A percentile compares a stretch with the other conserved stretches of the same genome.
Conservation (phyloP, 1,140 invertebrate genomes). For the Hydropsyche tenuis region DNA sequence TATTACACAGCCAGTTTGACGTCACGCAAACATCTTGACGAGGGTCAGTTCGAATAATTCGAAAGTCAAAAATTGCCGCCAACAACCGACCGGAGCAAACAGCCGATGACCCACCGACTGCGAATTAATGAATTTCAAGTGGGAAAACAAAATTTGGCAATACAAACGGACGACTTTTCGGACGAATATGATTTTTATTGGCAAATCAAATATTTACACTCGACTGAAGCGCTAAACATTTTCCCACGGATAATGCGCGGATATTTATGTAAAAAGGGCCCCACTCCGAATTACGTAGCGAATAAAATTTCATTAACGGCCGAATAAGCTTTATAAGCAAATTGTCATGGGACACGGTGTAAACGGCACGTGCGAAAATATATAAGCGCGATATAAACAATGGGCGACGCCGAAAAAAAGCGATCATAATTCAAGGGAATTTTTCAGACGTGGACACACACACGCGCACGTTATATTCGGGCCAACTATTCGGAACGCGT, state of each 20-base stretch:
- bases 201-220: constrained; percentile 14
- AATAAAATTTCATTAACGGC: constrained; percentile 26
- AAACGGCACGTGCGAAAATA: constrained; percentile 9
- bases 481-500: constrained; percentile 34
- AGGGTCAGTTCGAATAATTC: constrained; percentile 12
- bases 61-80: constrained; percentile 13
- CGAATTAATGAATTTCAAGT: constrained; percentile 18
- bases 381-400: too few relatives aligned
- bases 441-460: constrained; percentile 15
- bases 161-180: too few relatives aligned
- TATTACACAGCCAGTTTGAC: constrained; percentile 13
- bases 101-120: background rate
- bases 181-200: constrained; percentile 1
- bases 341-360: constrained; percentile 14
- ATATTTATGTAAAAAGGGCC: background rate
- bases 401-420: background rate
- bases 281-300: background rate
- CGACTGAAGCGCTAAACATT: constrained; percentile 9
- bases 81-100: too few relatives aligned
- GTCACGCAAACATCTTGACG: constrained; percentile 5
- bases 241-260: constrained; percentile 12
- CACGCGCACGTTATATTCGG: background rate
- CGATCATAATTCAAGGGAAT: constrained; percentile 31
- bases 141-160: background rate
- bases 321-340: constrained; percentile 19